phyloP scores from a whole-genome alignment of 2,113 vertebrate genomes.

The Bambusicola thoracicus region DNA sequence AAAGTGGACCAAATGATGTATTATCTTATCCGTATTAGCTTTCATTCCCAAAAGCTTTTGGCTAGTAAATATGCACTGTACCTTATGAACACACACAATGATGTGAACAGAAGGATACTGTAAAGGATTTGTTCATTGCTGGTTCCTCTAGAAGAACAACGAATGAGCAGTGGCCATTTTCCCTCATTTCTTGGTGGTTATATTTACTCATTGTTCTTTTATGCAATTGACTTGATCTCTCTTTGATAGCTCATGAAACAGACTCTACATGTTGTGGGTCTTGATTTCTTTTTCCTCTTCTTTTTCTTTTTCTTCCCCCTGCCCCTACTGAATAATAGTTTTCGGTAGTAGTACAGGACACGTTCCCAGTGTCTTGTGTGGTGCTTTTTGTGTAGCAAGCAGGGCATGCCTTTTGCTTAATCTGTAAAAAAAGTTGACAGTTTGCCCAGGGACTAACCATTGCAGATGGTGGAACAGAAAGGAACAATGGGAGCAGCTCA shows the following conservation, averaged over 20 bases:
- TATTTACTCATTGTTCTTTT: background rate
- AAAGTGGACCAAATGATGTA: background rate
- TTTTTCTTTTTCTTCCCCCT: too few relatives aligned
- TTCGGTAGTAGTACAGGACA: background rate
- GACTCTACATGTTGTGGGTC: rapidly evolving
- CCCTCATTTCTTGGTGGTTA: background rate
- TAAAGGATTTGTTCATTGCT: background rate
- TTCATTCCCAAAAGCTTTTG: background rate
- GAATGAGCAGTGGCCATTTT: background rate
- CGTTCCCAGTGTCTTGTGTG: background rate
- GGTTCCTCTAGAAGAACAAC: background rate
- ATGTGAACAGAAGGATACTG: background rate
- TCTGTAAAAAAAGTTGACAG: background rate
- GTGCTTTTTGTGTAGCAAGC: background rate
- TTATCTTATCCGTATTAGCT: background rate
- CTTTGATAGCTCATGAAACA: background rate
- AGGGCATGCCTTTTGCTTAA: background rate
- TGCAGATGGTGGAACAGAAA: background rate
- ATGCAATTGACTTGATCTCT: background rate
- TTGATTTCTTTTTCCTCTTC: too few relatives aligned
- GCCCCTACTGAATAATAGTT: background rate
- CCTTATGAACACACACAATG: background rate
- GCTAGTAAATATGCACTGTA: background rate
- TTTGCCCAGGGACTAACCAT: background rate
- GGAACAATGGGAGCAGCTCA: background rate